Evolutionary conservation across 1,140 invertebrate species (phyloP), one percentile per base, ranked within the genome.

Genomic region (Zaprionus tsacasi): DNA sequence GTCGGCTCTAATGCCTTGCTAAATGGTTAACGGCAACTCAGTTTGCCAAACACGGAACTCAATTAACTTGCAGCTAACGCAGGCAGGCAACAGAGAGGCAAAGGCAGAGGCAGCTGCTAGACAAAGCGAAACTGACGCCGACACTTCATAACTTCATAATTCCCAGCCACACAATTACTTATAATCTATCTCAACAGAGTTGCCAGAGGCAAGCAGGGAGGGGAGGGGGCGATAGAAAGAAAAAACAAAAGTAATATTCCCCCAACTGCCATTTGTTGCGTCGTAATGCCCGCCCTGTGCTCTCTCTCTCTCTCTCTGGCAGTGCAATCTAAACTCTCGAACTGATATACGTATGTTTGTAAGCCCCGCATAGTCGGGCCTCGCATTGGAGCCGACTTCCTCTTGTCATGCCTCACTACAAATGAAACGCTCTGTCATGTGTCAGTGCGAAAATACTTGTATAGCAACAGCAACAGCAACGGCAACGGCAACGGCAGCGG

Each of bases 351-450:
- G 27, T 30, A 30, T 30, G 27, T 6, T 30, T 6, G 27, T 30
- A 30, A 30, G 69, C 45, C 55, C 36, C 15, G 45, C 59, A 59
- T 35, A n/a, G 38, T 66, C 55, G 64, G 66, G 36, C 8, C 21
- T 17, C 35, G 81, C 66, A 63, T 74, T 61, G 52, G 59, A 63
- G 79, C 64, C 68, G 30, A 87, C 77, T 80, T 87, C 81, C 70
- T 45, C 40, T 68, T 56, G 77, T 88, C 85, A 79, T 88, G 77
- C 71, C 57, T 70, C 61, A 73, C 80, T 83, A 88, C 83, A 88
- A 88, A 89, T 88, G 85, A 89, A 88, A 83, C 78, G 83, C 83
- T 88, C 85, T 88, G 83, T 89, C 83, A 88, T 88, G 85, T 88
- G 83, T 88, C 85, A 88, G 85, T 82, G 80, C 70, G 55, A 57